Evolutionary conservation across 2,113 vertebrate genomes (phyloP).

Genomic region (Tor tambroides): DNA sequence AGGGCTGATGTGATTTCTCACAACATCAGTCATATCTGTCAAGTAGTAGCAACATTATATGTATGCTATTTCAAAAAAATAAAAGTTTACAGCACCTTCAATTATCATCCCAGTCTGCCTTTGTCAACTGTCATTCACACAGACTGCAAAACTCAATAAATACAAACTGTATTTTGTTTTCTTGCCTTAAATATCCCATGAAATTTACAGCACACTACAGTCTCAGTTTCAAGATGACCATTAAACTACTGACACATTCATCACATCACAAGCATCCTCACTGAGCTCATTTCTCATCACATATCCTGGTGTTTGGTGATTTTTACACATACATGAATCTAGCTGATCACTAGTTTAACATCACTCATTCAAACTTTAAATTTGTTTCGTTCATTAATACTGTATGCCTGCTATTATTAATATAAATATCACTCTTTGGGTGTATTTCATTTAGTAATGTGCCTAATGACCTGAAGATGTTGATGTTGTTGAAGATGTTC

Average conservation of each 20-base stretch:
- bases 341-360: neutral
- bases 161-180: too few species aligned
- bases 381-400: neutral
- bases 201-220: too few species aligned
- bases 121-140: neutral
- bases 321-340: neutral
- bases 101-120: neutral
- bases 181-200: too few species aligned
- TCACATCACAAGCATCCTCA: neutral
- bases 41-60: neutral
- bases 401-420: neutral
- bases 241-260: neutral
- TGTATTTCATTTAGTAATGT: neutral
- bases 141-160: neutral
- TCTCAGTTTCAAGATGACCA: neutral
- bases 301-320: neutral
- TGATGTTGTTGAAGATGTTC: too few species aligned
- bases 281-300: neutral
- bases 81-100: neutral
- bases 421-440: neutral
- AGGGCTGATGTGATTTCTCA: neutral
- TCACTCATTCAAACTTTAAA: neutral
- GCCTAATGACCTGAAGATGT: neutral
- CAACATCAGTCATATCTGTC: neutral
- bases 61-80: neutral